These are phyloP conservation scores for Leptocoma aspasia DNA, from an alignment of 2,113 vertebrate genomes.

Conservation along the genomic window DNA sequence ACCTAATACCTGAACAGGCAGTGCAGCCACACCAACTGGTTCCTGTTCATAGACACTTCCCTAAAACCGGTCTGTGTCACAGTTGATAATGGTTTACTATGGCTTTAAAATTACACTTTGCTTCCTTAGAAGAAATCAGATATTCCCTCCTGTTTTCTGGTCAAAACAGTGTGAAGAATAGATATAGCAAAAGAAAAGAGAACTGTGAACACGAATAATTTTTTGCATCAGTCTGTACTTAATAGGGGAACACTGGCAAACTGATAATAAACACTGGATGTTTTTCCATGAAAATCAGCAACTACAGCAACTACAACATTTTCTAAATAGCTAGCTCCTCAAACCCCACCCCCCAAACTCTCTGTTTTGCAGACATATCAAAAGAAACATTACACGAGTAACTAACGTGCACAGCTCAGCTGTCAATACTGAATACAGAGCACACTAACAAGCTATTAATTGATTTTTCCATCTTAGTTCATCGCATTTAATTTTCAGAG, in stretches of 20 bases:
- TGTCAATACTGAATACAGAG: conserved; percentile 63
- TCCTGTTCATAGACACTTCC: not conserved
- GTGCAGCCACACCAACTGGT: not conserved
- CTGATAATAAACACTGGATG: not conserved
- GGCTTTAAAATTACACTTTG: not conserved
- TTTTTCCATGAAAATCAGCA: conserved; percentile 2
- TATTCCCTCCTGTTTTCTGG: not conserved
- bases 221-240: not conserved
- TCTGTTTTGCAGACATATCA: not conserved
- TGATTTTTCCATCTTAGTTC: conserved; percentile 71
- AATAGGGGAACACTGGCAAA: not conserved
- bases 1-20: not conserved
- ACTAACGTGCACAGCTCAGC: conserved; percentile 1
- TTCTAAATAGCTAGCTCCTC: conserved; percentile 26
- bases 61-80: not conserved
- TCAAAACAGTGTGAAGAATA: not conserved
- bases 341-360: not conserved
- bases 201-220: not conserved
- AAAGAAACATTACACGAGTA: not conserved
- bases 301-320: not conserved
- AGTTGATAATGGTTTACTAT: not conserved
- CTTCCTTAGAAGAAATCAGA: not conserved
- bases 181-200: not conserved
- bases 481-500: conserved; percentile 66
- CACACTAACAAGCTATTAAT: conserved; percentile 74